A percentile compares a stretch with the other conserved stretches of the same genome.
Evolutionary conservation across 1,140 invertebrate species (phyloP).

Genomic region (Drosophila sp.): DNA sequence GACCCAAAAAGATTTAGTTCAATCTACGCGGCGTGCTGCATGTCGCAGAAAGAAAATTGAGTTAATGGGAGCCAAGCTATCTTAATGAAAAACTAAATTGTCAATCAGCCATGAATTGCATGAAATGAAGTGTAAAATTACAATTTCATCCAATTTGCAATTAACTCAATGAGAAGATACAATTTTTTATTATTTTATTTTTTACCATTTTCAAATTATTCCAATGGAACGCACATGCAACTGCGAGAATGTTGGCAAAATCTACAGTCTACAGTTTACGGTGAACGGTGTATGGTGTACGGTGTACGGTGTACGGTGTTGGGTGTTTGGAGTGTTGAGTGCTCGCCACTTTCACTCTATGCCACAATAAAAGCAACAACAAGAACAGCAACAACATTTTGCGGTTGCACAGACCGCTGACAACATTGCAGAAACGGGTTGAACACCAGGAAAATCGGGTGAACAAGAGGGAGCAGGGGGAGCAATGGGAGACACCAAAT

Average conservation of each 20-base stretch:
- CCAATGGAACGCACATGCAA: constrained; percentile 75
- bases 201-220: constrained; percentile 78
- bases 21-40: neutral
- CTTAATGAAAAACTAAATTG: constrained; percentile 84
- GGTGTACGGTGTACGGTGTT: neutral
- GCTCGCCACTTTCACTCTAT: constrained; percentile 57
- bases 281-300: neutral
- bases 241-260: constrained; percentile 39
- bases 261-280: neutral
- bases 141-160: constrained; percentile 85
- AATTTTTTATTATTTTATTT: constrained; percentile 55
- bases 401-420: constrained; percentile 48
- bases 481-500: neutral
- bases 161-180: constrained; percentile 82
- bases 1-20: constrained; percentile 2
- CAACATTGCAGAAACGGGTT: constrained; percentile 33
- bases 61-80: constrained; percentile 25
- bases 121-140: constrained; percentile 85
- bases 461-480: neutral
- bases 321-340: constrained; percentile 28
- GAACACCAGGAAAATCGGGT: neutral
- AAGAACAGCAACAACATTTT: constrained; percentile 50
- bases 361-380: constrained; percentile 30
- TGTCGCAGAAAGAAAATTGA: constrained; percentile 27
- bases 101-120: constrained; percentile 84